Base-by-base conservation (phyloP, 2,113 vertebrate genomes). In the Drymodes brunneopygia region DNA sequence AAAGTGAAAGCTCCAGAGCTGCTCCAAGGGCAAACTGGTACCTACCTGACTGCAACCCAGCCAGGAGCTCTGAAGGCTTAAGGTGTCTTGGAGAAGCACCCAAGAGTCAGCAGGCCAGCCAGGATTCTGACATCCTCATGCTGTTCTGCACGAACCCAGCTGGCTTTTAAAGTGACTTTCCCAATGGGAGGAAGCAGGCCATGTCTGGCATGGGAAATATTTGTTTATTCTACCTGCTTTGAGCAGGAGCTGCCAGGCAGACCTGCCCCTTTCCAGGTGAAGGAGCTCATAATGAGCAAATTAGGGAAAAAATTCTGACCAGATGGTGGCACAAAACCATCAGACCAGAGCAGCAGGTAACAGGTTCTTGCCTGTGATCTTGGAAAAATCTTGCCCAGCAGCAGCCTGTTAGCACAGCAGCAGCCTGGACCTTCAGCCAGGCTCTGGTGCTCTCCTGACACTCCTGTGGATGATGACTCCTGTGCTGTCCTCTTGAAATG, bases 261-360 rank as follows among this genome's bases (percentile, higher is more conserved):
- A 80, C 7, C 86, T 35, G 82, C 67, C 92, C 60, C 64, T 74
- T 24, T 54, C 45, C 94, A 94, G 94, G 77, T 91, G 88, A 92
- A 86, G 69, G 40, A 84, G 69, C 64, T 89, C 24, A 9, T 81
- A 70, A 89, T 7, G 44, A 94, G 72, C 83, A 95, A 91, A 95
- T 89, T 38, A 88, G 79, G 69, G 72, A 18, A n/a, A 50, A 57
- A 81, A 81, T 67, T 56, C 65, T 53, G 89, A 96, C 56, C 95
- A 96, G 95, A 91, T 95, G 95, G 96, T 91, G 77, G 69, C 92
- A 95, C 81, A 92, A 86, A 95, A 67, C 23, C 61, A 86, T 77
- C 92, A 95, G 91, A 94, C 80, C 16, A 2, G 54, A 87, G 36
- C 95, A 95, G 92, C 8, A 28, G 88, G 92, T 86, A 71, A 78